Evolutionary conservation across 2,797 vertebrate species (phyloP).

Genomic region (Galago senegalensis): DNA sequence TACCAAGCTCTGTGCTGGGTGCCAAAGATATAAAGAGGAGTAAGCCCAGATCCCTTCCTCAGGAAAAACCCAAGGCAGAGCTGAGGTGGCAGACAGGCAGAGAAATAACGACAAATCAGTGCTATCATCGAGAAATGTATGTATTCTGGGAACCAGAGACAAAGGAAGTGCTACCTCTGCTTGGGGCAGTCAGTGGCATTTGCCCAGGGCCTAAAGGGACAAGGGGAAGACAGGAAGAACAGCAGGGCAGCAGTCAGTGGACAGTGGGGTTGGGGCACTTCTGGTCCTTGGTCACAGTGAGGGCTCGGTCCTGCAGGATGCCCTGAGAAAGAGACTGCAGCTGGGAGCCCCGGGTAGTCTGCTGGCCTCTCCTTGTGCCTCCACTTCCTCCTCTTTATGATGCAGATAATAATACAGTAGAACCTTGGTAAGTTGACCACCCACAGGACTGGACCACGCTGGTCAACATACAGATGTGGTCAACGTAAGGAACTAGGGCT

Average conservation of each 20-base stretch:
- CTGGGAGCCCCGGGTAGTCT: not conserved
- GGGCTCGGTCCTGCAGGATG: not conserved
- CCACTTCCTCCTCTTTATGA: not conserved
- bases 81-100: conserved; percentile 37
- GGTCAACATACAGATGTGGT: too few relatives aligned
- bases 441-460: too few relatives aligned
- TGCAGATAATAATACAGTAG: not conserved
- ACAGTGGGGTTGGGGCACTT: not conserved
- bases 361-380: not conserved
- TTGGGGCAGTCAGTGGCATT: not conserved
- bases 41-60: conserved; percentile 51
- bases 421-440: too few relatives aligned
- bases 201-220: not conserved
- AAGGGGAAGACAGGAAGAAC: not conserved
- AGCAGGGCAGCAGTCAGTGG: not conserved
- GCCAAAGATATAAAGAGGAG: conserved; percentile 55
- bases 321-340: not conserved
- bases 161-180: not conserved
- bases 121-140: conserved; percentile 27
- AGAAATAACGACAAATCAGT: conserved; percentile 3
- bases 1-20: conserved; percentile 11
- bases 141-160: conserved; percentile 23
- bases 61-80: conserved; percentile 58
- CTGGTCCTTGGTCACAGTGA: not conserved
- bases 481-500: too few relatives aligned